Conservation (phyloP, 2,888 invertebrate species). For the Stenurella melanura region DNA sequence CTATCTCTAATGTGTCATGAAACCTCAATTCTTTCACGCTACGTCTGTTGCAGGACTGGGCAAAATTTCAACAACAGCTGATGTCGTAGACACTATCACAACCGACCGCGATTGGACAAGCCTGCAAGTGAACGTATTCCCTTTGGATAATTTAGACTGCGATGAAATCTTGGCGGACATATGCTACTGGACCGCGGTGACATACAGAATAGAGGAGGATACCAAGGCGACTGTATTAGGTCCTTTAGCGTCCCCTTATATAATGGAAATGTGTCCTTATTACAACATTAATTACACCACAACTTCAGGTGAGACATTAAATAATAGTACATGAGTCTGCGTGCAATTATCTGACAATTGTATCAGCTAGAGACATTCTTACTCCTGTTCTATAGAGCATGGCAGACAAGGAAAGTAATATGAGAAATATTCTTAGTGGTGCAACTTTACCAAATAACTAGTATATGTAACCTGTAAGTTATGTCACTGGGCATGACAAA, state of each 20-base stretch:
- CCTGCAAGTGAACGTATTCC: conserved; percentile 61
- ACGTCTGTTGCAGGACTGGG: conserved; percentile 50
- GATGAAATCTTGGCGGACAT: conserved; percentile 66
- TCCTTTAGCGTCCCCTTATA: conserved; percentile 65
- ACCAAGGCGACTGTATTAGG: conserved; percentile 62
- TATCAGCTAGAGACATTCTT: no score
- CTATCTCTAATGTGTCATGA: not conserved
- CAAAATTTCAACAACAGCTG: conserved; percentile 57
- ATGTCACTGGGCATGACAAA: no score
- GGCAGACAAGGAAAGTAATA: no score
- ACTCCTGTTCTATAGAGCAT: no score
- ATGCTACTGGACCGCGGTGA: conserved; percentile 68
- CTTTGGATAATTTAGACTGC: conserved; percentile 62
- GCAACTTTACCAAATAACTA: no score
- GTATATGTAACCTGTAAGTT: no score
- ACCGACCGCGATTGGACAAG: conserved; percentile 56
- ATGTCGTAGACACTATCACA: conserved; percentile 60
- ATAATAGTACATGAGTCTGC: no score
- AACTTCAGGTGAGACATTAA: conserved; percentile 69
- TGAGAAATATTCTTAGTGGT: no score
- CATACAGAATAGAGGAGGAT: conserved; percentile 66
- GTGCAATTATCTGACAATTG: no score
- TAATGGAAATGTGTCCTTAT: conserved; percentile 73
- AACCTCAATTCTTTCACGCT: not conserved
- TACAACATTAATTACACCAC: conserved; percentile 73